These are phyloP conservation scores for Pantherophis vulpinus DNA, from an alignment of 2,797 vertebrate genomes.

Conservation along the genomic window DNA sequence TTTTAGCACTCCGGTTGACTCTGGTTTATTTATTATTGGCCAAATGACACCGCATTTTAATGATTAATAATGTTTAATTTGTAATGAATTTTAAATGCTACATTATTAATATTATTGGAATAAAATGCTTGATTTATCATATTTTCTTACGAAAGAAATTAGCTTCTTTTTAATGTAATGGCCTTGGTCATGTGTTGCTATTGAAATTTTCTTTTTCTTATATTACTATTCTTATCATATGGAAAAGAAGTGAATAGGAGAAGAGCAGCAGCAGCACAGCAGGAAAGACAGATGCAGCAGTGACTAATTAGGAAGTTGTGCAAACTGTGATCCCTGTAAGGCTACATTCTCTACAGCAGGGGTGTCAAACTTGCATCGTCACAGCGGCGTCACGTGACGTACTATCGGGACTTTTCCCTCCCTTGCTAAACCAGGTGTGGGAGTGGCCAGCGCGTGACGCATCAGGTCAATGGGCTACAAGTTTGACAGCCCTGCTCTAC, in stretches of 20 bases:
- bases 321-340: not conserved
- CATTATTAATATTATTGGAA: not conserved
- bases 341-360: not conserved
- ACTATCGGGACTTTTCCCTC: too few relatives aligned
- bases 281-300: not conserved
- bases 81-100: not conserved
- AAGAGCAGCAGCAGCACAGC: not conserved
- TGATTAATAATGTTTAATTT: not conserved
- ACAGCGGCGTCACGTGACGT: too few relatives aligned
- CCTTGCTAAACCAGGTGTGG: too few relatives aligned
- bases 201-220: not conserved
- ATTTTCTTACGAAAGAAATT: not conserved
- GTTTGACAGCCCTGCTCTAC: not conserved
- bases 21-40: not conserved
- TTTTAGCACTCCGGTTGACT: not conserved
- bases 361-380: too few relatives aligned
- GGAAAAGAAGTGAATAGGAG: not conserved
- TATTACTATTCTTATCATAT: not conserved
- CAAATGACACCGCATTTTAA: not conserved
- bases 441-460: too few relatives aligned
- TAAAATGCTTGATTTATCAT: not conserved
- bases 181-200: not conserved
- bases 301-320: not conserved
- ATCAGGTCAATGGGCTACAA: too few relatives aligned
- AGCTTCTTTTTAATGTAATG: not conserved